Evolutionary conservation across 2,113 vertebrate species (phyloP).

Genomic region (Cranoglanis bouderius): DNA sequence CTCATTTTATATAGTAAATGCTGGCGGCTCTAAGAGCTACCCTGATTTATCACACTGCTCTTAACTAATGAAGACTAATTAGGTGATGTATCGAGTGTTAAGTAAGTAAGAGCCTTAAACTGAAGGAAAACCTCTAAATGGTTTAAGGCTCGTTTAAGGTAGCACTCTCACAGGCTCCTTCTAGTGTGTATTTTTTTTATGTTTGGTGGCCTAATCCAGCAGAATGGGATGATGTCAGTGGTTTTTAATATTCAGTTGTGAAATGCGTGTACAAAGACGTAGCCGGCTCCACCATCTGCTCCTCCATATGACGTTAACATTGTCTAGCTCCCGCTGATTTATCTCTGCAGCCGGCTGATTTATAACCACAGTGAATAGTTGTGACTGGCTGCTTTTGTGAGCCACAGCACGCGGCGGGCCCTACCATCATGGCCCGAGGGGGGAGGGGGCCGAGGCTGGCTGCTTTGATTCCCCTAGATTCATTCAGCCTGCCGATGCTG

Average conservation of each 20-base stretch:
- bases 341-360: constrained; percentile 54
- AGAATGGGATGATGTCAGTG: constrained; percentile 40
- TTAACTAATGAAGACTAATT: not conserved
- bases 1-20: not conserved
- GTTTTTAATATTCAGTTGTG: constrained; percentile 38
- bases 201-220: not conserved
- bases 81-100: not conserved
- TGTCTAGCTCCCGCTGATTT: constrained; percentile 43
- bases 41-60: not conserved
- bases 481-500: constrained; percentile 50
- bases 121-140: not conserved
- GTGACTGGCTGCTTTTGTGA: constrained; percentile 58
- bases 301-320: constrained; percentile 57
- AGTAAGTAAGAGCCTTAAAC: not conserved
- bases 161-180: not conserved
- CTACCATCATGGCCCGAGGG: constrained; percentile 8
- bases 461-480: constrained; percentile 62
- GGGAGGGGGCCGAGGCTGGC: constrained; percentile 51
- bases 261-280: constrained; percentile 46
- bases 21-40: not conserved
- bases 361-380: constrained; percentile 54
- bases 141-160: not conserved
- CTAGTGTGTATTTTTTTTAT: not conserved
- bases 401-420: constrained; percentile 53
- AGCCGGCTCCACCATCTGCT: constrained; percentile 56